Conservation (phyloP, 2,888 invertebrate species). For the Xanthorhoe spadicearia region DNA sequence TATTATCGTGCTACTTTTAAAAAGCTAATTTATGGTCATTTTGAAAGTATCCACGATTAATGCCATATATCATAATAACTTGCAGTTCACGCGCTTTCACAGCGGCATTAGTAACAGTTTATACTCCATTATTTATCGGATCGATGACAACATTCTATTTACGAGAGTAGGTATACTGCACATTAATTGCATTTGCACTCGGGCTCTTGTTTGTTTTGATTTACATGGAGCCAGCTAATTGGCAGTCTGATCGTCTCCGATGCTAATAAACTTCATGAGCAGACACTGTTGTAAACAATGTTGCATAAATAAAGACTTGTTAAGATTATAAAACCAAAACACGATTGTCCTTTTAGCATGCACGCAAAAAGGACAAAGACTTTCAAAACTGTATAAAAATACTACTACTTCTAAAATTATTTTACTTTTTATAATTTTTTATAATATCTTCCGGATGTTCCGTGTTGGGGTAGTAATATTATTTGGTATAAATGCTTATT, state of each 20-base stretch:
- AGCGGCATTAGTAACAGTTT: constrained; percentile 78
- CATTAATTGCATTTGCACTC: constrained; percentile 19
- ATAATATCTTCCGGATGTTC: too few relatives aligned
- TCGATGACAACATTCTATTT: constrained; percentile 33
- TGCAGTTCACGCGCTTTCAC: constrained; percentile 71
- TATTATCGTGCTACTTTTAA: constrained; percentile 64
- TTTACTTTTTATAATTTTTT: too few relatives aligned
- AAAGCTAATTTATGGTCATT: constrained; percentile 34
- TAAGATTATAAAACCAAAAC: constrained; percentile 16
- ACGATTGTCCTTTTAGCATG: constrained; percentile 7
- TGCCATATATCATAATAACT: constrained; percentile 72
- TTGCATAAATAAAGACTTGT: constrained; percentile 17
- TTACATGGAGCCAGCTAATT: constrained; percentile 32
- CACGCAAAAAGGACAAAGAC: neutral
- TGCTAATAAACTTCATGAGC: constrained; percentile 28
- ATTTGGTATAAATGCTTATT: neutral
- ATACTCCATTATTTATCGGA: constrained; percentile 50
- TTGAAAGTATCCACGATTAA: constrained; percentile 65
- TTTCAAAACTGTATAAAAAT: too few relatives aligned
- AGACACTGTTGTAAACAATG: constrained; percentile 18
- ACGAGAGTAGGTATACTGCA: constrained; percentile 24
- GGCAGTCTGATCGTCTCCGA: constrained; percentile 27
- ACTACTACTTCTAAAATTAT: too few relatives aligned
- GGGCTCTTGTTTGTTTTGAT: constrained; percentile 36
- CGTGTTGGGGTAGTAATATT: neutral